Evolutionary conservation across 2,113 vertebrate genomes (phyloP).

Genomic region (Gavia stellata): DNA sequence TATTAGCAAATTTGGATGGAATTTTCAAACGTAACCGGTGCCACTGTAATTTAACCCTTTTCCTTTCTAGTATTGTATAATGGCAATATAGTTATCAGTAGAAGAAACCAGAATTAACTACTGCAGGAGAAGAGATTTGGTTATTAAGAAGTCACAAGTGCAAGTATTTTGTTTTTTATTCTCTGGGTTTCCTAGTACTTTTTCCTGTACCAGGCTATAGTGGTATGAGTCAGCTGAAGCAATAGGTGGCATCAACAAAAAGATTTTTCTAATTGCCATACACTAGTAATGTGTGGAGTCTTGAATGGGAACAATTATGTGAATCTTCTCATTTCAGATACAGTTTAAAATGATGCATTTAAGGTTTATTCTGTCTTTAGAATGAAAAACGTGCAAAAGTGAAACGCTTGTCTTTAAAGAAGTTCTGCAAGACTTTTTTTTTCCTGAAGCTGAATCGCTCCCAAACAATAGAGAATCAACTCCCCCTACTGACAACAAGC

Average conservation of each 20-base stretch:
- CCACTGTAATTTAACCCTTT: background rate
- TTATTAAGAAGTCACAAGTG: background rate
- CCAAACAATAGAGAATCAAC: slow-evolving; percentile 88
- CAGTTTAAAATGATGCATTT: background rate
- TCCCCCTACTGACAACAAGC: slow-evolving; percentile 88
- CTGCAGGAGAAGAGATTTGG: background rate
- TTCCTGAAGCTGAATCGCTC: background rate
- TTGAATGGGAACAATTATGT: background rate
- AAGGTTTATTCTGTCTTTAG: background rate
- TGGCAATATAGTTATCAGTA: background rate
- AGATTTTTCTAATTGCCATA: background rate
- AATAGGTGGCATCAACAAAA: background rate
- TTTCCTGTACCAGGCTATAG: background rate
- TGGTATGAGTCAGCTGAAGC: background rate
- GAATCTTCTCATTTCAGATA: background rate
- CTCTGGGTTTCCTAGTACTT: background rate
- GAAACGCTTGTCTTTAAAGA: background rate
- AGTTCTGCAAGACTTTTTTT: slow-evolving; percentile 3
- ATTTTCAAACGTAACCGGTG: background rate
- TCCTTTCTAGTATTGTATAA: background rate
- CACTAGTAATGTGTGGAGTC: background rate
- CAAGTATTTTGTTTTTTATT: background rate
- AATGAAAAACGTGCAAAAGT: background rate
- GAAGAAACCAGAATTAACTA: background rate
- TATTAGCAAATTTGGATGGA: slow-evolving; percentile 42